Evolutionary conservation across 2,113 vertebrate genomes (phyloP).

Genomic region (Suricata suricatta): DNA sequence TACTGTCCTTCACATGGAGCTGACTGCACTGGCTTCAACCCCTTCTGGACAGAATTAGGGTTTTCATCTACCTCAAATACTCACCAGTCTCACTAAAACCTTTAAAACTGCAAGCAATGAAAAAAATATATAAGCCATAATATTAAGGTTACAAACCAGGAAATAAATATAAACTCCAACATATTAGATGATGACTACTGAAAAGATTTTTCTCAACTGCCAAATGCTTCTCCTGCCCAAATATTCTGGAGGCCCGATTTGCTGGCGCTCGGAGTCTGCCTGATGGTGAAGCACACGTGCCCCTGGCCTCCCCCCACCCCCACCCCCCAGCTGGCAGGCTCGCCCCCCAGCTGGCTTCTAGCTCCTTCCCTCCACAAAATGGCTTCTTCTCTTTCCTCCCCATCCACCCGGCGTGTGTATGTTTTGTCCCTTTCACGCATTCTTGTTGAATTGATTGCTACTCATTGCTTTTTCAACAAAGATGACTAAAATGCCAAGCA

Average conservation of each 20-base stretch:
- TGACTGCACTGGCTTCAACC: background rate
- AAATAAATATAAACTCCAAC: background rate
- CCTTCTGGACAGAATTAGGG: background rate
- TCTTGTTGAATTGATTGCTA: background rate
- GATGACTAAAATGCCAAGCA: background rate
- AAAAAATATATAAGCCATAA: background rate
- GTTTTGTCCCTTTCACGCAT: background rate
- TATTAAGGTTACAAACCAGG: background rate
- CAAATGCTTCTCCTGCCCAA: background rate
- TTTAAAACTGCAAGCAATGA: background rate
- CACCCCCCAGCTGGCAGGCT: background rate
- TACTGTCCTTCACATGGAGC: background rate
- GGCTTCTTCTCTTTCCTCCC: background rate
- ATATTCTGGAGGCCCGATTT: background rate
- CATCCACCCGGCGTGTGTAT: background rate
- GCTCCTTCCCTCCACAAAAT: background rate
- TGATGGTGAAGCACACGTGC: rapidly evolving
- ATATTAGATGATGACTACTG: background rate
- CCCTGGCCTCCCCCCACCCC: background rate
- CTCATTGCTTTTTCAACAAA: background rate
- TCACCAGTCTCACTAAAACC: background rate
- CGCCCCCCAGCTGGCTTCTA: background rate
- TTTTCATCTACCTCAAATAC: background rate
- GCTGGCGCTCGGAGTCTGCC: background rate
- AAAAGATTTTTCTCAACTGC: background rate